Evolutionary conservation across 2,797 vertebrate species (phyloP).

Genomic region (Phoebastria nigripes): DNA sequence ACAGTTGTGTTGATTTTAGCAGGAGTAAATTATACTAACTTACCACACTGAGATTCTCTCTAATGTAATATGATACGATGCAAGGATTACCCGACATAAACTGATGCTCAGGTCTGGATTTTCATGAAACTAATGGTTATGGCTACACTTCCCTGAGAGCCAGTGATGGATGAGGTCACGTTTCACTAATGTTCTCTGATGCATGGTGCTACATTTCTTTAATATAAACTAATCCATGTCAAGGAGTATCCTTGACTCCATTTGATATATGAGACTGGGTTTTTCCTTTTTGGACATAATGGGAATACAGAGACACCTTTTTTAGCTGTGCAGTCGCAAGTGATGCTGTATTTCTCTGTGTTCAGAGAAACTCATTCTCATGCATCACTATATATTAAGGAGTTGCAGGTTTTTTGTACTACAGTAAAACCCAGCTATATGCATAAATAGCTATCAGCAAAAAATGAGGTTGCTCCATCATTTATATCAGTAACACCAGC

Average conservation of each 20-base stretch:
- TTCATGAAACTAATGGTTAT: constrained; percentile 15
- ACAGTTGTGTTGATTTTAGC: not conserved
- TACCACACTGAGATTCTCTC: not conserved
- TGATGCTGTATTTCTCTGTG: not conserved
- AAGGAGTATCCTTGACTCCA: not conserved
- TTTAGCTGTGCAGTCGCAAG: not conserved
- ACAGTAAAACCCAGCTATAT: not conserved
- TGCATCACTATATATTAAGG: not conserved
- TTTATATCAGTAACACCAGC: not conserved
- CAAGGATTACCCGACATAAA: not conserved
- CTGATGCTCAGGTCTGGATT: not conserved
- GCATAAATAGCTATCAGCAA: not conserved
- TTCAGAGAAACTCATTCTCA: not conserved
- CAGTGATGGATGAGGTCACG: constrained; percentile 11
- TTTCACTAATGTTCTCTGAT: not conserved
- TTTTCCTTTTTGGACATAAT: not conserved
- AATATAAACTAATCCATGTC: constrained; percentile 41
- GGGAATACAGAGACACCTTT: not conserved
- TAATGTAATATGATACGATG: not conserved
- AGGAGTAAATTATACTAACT: not conserved
- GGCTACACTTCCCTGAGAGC: not conserved
- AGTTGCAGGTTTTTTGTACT: not conserved
- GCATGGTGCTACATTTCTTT: constrained; percentile 5
- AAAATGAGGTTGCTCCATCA: not conserved
- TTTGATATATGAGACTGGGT: not conserved